Evolutionary conservation across 2,888 invertebrate genomes (phyloP).

Genomic region (Lathronympha strigana): DNA sequence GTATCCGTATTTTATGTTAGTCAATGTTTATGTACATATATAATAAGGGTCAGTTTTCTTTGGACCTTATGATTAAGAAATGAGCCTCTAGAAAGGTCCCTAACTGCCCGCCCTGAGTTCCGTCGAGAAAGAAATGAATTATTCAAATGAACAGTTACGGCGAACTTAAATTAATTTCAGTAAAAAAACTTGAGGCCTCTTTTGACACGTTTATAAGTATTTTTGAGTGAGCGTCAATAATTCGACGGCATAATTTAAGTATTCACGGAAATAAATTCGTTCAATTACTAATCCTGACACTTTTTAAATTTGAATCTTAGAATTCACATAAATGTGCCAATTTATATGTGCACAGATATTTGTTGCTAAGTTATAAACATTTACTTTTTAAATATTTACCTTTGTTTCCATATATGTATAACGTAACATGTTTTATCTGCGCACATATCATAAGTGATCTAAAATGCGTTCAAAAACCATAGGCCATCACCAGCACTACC

Average conservation of each 20-base stretch:
- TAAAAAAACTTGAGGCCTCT: constrained; percentile 35
- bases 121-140: constrained; percentile 42
- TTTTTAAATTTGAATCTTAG: no score
- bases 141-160: constrained; percentile 43
- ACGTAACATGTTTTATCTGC: no score
- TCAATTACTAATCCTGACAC: no score
- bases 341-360: no score
- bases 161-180: constrained; percentile 45
- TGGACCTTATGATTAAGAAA: constrained; percentile 41
- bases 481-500: no score
- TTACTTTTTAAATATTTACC: no score
- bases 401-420: no score
- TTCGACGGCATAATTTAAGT: background rate
- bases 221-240: background rate
- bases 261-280: background rate
- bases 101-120: constrained; percentile 31
- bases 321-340: no score
- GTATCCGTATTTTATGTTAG: constrained; percentile 12
- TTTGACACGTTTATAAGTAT: constrained; percentile 20
- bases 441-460: no score
- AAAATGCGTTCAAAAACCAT: no score
- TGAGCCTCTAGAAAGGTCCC: constrained; percentile 37
- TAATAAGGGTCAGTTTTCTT: constrained; percentile 32
- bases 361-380: no score
- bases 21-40: constrained; percentile 30